Conservation (phyloP, 2,888 invertebrate genomes). For the Hypercompe scribonia region DNA sequence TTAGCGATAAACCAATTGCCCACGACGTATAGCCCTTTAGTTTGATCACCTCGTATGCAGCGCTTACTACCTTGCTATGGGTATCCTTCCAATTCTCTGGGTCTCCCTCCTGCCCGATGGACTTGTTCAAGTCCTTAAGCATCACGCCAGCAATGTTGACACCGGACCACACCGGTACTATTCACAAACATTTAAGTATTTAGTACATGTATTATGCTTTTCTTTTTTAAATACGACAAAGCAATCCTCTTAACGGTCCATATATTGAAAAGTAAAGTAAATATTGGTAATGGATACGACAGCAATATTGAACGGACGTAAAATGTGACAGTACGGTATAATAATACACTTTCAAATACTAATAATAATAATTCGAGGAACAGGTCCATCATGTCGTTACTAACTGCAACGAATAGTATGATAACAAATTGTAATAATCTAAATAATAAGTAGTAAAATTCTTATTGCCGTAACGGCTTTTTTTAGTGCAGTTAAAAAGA, state of each 20-base stretch:
- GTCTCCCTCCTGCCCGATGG: slow-evolving; percentile 90
- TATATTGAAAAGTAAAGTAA: not conserved
- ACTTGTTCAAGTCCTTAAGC: slow-evolving; percentile 91
- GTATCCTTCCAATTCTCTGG: slow-evolving; percentile 92
- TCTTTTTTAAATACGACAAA: not conserved
- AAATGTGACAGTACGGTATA: not conserved
- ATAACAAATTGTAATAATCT: too few relatives aligned
- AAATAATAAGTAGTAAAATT: too few relatives aligned
- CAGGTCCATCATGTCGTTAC: not conserved
- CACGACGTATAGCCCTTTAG: slow-evolving; percentile 96
- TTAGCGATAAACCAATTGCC: slow-evolving; percentile 94
- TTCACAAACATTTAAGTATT: slow-evolving; percentile 22
- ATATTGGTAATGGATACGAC: not conserved
- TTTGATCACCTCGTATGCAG: slow-evolving; percentile 95
- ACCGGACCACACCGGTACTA: slow-evolving; percentile 97
- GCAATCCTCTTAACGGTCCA: not conserved
- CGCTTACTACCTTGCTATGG: slow-evolving; percentile 92
- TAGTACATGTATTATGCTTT: not conserved
- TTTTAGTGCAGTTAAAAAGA: too few relatives aligned
- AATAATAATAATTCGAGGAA: not conserved
- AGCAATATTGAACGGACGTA: not conserved
- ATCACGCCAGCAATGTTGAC: slow-evolving; percentile 96
- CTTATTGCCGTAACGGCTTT: too few relatives aligned
- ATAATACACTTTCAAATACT: not conserved
- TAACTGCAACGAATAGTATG: not conserved